These are phyloP conservation scores for Hololepta plana DNA, from an alignment of 2,888 invertebrate genomes.

Conservation along the genomic window DNA sequence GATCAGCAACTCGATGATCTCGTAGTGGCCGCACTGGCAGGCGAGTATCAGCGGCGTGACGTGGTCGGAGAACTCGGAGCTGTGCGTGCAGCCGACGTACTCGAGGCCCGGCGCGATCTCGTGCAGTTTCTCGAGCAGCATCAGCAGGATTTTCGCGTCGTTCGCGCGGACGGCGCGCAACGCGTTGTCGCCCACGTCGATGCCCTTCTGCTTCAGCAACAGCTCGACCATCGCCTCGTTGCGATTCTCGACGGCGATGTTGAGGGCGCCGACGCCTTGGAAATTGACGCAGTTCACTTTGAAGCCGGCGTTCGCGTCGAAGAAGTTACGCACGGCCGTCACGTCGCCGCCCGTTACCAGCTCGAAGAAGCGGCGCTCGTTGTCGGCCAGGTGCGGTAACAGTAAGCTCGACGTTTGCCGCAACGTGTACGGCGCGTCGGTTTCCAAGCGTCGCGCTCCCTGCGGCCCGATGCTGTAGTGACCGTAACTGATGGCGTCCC, in stretches of 20 bases:
- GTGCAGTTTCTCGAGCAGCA: slow-evolving; percentile 31
- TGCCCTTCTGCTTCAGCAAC: slow-evolving; percentile 36
- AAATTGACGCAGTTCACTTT: slow-evolving; percentile 39
- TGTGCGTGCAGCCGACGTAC: slow-evolving; percentile 27
- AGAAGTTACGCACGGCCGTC: slow-evolving; percentile 25
- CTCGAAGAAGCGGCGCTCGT: slow-evolving; percentile 33
- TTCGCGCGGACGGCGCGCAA: slow-evolving; percentile 47
- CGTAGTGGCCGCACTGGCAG: slow-evolving; percentile 48
- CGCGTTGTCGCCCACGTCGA: slow-evolving; percentile 46
- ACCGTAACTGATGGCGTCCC: slow-evolving; percentile 7
- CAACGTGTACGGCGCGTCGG: too few species aligned
- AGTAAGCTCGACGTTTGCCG: too few species aligned
- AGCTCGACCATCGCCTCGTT: slow-evolving; percentile 43
- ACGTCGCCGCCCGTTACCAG: slow-evolving; percentile 30
- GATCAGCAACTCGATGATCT: slow-evolving; percentile 44
- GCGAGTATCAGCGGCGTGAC: slow-evolving; percentile 53
- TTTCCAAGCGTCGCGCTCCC: slow-evolving; percentile 6
- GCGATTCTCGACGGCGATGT: slow-evolving; percentile 44
- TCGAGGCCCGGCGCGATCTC: slow-evolving; percentile 24
- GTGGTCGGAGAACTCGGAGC: slow-evolving; percentile 43
- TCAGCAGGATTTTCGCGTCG: slow-evolving; percentile 36
- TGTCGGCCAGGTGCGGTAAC: slow-evolving; percentile 30
- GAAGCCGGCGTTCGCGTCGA: slow-evolving; percentile 26
- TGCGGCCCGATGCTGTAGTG: slow-evolving; percentile 7
- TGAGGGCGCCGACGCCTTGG: slow-evolving; percentile 46